Conservation (phyloP, 2,797 vertebrate genomes). For the Octomys mimax region DNA sequence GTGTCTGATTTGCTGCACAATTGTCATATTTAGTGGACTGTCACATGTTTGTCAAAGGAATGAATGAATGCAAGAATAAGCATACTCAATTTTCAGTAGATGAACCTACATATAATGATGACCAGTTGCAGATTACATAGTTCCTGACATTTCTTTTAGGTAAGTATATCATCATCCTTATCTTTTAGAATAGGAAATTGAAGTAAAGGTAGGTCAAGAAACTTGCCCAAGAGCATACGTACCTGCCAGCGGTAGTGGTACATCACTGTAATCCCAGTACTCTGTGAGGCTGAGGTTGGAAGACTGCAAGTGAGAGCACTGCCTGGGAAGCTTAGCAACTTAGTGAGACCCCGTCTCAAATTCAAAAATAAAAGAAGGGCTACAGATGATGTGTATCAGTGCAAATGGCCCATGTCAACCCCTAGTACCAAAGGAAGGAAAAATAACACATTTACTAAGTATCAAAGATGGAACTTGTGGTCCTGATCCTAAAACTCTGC, state of each 20-base stretch:
- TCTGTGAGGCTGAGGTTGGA: not conserved
- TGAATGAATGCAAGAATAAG: not conserved
- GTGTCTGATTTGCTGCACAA: not conserved
- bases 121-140: slow-evolving; percentile 5
- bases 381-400: not conserved
- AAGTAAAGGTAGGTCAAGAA: not conserved
- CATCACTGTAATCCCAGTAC: not conserved
- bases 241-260: not conserved
- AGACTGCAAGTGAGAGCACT: not conserved
- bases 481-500: not conserved
- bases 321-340: not conserved
- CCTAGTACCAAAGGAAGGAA: not conserved
- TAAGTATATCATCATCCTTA: not conserved
- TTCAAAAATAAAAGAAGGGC: not conserved
- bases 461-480: not conserved
- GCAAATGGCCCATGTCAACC: not conserved
- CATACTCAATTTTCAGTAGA: not conserved
- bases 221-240: not conserved
- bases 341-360: not conserved
- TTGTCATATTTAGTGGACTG: not conserved
- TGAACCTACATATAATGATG: not conserved
- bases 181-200: slow-evolving; percentile 33
- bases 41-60: slow-evolving; percentile 47
- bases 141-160: not conserved
- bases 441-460: not conserved